Evolutionary conservation across 2,113 vertebrate genomes (phyloP).

Genomic region (Macheiramphus alcinus): DNA sequence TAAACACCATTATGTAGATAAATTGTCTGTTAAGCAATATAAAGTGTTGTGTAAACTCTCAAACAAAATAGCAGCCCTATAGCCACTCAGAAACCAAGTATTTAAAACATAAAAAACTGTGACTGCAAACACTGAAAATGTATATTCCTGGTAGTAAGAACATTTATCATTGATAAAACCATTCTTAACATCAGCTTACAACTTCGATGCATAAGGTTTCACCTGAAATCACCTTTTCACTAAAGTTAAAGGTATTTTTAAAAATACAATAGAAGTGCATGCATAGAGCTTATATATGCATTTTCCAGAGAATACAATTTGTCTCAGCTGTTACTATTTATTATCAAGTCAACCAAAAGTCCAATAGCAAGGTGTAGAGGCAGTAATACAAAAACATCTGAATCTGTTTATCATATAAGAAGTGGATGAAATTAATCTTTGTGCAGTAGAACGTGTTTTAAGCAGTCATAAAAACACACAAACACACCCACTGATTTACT

Average conservation of each 20-base stretch:
- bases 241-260: neutral
- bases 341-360: neutral
- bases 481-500: neutral
- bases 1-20: neutral
- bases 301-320: neutral
- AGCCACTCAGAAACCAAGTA: neutral
- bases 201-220: neutral
- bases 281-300: neutral
- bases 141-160: neutral
- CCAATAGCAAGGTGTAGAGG: neutral
- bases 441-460: neutral
- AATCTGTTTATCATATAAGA: neutral
- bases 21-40: slow-evolving; percentile 5
- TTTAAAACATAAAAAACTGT: neutral
- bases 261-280: neutral
- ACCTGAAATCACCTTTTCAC: neutral
- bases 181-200: neutral
- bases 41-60: neutral
- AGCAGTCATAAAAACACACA: neutral
- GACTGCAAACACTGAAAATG: neutral
- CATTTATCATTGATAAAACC: neutral
- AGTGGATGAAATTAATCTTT: neutral
- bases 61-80: neutral
- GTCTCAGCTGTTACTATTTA: neutral
- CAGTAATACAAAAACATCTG: neutral